Base-by-base conservation (phyloP, 2,888 invertebrate genomes). In the Tridacna gigas region DNA sequence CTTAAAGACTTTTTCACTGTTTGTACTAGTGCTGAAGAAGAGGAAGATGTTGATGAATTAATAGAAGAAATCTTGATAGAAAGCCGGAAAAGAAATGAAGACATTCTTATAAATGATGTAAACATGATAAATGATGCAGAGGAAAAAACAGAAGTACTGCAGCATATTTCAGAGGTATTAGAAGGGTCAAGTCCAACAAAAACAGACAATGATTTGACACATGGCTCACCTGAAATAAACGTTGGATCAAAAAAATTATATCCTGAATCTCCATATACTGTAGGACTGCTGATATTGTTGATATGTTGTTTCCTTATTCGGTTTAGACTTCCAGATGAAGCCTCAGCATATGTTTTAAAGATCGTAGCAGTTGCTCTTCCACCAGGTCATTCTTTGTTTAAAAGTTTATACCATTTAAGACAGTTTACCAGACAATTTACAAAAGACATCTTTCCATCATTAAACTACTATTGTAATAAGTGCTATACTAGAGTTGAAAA, bases 291-390 rank as follows among this genome's bases (percentile, higher is more conserved):
- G 11, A 15, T 51, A 51, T 51, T 51, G 51, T 51, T 67, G 67
- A 67, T 67, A 26, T 67, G 67, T 67, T 26, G 26, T 67, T 67
- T 67, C 28, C 25, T 67, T n/a, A 67, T 67, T 26, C 18, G 67
- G 20, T 67, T 67, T 67, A 22, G 67, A 67, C 37, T 67, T 26
- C 67, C 67, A 26, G 67, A 67, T 26, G 67, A 67, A 28, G 67
- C 67, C 20, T 11, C 37, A 7, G 11, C 20, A 26, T 67, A 67
- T 28, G 13, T 28, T 7, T 26, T 67, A 20, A 18, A 26, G 7
- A 67, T 51, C 15, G 11, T 51, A 13, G 51, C 51, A 11, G 11
- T 11, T 15, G 15, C 12, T 51, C 12, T 51, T 13, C 51, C 51
- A 11, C 12, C 15, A 13, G 51, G 51, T 51, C 51, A 51, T 51